A percentile compares a stretch with the other conserved stretches of the same genome.
These are phyloP conservation scores for Dolichotis patagonum DNA, from an alignment of 2,113 vertebrate species.

Conservation along the genomic window DNA sequence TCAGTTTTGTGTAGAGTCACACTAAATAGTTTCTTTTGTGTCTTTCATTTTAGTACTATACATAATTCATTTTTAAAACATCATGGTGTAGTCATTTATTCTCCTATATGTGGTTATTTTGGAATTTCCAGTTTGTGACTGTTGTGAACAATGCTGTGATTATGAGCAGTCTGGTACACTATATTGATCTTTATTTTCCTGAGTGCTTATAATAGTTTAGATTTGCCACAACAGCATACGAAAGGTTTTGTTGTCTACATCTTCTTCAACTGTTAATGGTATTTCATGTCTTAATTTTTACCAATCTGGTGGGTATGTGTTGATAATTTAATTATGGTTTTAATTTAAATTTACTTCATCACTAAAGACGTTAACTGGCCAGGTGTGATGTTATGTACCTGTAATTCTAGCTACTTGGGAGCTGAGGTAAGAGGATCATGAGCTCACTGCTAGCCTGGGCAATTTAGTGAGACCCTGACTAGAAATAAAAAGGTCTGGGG, in stretches of 20 bases:
- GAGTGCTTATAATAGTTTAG: constrained; percentile 16
- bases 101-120: neutral
- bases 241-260: constrained; percentile 12
- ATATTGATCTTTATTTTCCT: constrained; percentile 25
- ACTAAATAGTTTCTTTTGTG: constrained; percentile 27
- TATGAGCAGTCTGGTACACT: neutral
- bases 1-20: neutral
- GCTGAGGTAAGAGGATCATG: neutral
- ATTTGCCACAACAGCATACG: neutral
- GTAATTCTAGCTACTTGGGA: neutral
- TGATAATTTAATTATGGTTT: constrained; percentile 22
- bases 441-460: neutral
- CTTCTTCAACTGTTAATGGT: neutral
- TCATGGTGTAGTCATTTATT: neutral
- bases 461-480: neutral
- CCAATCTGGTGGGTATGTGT: neutral
- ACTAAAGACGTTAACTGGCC: neutral
- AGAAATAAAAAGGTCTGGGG: neutral
- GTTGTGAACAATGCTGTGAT: neutral
- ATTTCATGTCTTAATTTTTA: constrained; percentile 48
- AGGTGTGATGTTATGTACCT: neutral
- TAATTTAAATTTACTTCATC: constrained; percentile 34
- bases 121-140: constrained; percentile 3
- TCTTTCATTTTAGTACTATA: constrained; percentile 12
- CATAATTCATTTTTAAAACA: neutral